A percentile compares a stretch with the other conserved stretches of the same genome.
Conservation (phyloP, 2,888 invertebrate species). For the Cantharis rustica region DNA sequence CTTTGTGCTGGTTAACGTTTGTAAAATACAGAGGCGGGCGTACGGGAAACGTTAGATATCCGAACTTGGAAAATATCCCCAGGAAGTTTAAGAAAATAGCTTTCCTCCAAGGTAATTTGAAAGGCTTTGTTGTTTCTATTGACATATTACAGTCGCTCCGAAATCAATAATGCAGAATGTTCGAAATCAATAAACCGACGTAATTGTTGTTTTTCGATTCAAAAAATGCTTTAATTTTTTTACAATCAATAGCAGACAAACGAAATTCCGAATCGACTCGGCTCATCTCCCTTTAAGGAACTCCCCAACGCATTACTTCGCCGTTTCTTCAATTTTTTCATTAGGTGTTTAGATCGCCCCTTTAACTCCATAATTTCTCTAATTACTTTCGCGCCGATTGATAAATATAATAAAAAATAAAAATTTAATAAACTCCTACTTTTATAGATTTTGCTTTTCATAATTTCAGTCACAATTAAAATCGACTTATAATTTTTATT, state of each 20-base stretch:
- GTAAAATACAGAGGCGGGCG: not conserved
- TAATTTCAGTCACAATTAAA: not conserved
- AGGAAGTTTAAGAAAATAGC: constrained; percentile 9
- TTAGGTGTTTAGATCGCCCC: not conserved
- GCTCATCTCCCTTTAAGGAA: not conserved
- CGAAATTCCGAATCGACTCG: not conserved
- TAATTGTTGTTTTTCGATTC: not conserved
- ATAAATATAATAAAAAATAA: not conserved
- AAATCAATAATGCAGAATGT: not conserved
- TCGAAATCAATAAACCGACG: not conserved
- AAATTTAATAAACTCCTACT: not conserved
- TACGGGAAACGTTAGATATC: constrained; percentile 16
- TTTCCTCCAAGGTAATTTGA: constrained; percentile 5
- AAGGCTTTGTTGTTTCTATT: constrained; percentile 4
- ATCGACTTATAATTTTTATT: not conserved
- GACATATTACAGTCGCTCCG: not conserved
- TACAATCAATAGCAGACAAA: not conserved
- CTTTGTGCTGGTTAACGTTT: constrained; percentile 22
- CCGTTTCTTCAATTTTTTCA: not conserved
- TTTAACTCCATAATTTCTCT: not conserved
- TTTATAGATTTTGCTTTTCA: not conserved
- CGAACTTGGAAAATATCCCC: constrained; percentile 9
- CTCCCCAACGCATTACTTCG: not conserved
- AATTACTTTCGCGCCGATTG: not conserved
- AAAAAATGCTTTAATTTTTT: not conserved